Base-by-base conservation (phyloP, 2,113 vertebrate genomes). In the Gambusia holbrooki region DNA sequence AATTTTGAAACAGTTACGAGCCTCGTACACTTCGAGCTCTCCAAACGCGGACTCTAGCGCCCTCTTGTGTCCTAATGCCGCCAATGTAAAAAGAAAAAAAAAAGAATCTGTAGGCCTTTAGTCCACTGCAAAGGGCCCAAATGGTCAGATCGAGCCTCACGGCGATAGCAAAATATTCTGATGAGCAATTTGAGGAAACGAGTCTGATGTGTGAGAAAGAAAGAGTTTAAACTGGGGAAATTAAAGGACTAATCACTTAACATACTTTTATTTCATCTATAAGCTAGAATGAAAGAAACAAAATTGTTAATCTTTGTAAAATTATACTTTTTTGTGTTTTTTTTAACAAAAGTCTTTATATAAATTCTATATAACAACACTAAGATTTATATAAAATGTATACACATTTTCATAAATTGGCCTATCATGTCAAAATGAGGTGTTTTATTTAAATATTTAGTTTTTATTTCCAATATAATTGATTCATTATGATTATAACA, bases 1-100 rank as follows among this genome's bases (percentile, higher is more conserved):
- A 17, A 1, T 48, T 48, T 3, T 48, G 5, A 48, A 48, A 58
- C 10, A 2, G 51, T n/a, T 22, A 25, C 1, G 51, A 19, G 22
- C 51, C 2, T 9, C 22, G 1, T 58, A 22, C 8, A 58, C 9
- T 17, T 17, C 19, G 22, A 58, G 8, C 0, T 5, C n/a, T 58
- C 2, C n/a, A 88, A 73, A 80, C 81, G 5, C 77, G 91, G 88
- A 89, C 89, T 90, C 69, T 35, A 58, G 82, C 90, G 30, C 91
- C 93, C 88, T 74, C 93, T 91, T 71, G 86, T 81, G 93, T 22
- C 54, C 70, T 51, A 25, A 77, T 12, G 0, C 3, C 1, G 62
- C 1, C 5, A n/a, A 30, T 66, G 68, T 40, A 0, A 61, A 12
- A 32, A 25, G 8, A 13, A 14, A 14, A 35, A 15, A 35, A 12